Evolutionary conservation across 2,888 invertebrate species (phyloP), one percentile per base, ranked within the genome.

Genomic region (Drosophila neonasuta): DNA sequence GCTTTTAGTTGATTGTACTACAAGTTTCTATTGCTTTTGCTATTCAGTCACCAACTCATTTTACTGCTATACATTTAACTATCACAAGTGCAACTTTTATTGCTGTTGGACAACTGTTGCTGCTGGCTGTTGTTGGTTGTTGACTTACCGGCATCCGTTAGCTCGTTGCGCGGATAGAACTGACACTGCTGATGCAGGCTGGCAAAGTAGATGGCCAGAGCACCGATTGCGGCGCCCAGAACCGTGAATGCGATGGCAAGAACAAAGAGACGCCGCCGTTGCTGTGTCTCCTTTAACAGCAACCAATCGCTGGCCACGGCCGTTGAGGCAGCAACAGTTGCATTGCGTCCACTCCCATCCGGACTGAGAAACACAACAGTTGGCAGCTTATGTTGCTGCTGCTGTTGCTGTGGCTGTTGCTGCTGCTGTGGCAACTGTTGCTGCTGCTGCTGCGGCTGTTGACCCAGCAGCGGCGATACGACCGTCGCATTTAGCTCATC

Each of bases 251-350:
- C 90, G 9, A 89, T 78, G 45, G 91, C 91, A 80, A 91, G 75
- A 20, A 90, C 68, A 6, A 91, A 67, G 1, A 91, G 74, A 80
- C 92, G 92, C 92, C 77, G 94, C 92, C 71, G 95, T 94, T 61
- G 92, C 94, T 93, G 94, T 93, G 90, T 95, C 94, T 54, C 95
- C 95, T 59, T 94, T 93, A 90, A 94, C 94, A 90, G 68, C 81
- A 90, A 65, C 84, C 88, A 89, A 44, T 90, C 88, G 77, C 84
- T 89, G 62, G 54, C 56, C 4, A 42, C 61, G 0, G 60, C 15
- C 2, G 63, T 15, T 10, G 76, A 34, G 46, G 56, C 56, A 29
- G 45, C 56, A 24, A 46, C 56, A 15, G 34, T 56, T 36, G 56
- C 63, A 61, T 79, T 87, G 13, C 86, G 75, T 15, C 80, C 80